Evolutionary conservation across 1,140 invertebrate species (phyloP).

Genomic region (Melipona quadrifasciata): DNA sequence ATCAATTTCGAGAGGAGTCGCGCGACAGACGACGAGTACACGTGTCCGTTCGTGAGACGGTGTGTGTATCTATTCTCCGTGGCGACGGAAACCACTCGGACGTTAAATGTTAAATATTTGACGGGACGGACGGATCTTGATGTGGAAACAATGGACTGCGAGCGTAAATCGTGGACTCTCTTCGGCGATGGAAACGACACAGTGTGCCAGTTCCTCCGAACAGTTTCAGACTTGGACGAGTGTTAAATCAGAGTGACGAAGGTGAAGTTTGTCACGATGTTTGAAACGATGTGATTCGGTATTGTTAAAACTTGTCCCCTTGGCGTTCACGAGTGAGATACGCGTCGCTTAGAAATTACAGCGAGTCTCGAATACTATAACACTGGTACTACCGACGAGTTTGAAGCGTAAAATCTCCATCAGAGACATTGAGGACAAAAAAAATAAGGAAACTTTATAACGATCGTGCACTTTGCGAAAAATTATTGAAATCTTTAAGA

Average conservation of each 20-base stretch:
- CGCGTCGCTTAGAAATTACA: not conserved
- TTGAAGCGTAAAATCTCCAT: too few species aligned
- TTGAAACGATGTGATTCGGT: not conserved
- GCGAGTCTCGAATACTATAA: not conserved
- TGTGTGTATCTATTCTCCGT: not conserved
- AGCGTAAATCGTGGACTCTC: not conserved
- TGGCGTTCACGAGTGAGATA: not conserved
- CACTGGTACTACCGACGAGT: too few species aligned
- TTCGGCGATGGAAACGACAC: not conserved
- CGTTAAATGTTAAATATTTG: constrained; percentile 26
- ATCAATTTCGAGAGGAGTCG: constrained; percentile 20
- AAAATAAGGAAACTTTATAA: too few species aligned
- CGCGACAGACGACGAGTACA: not conserved
- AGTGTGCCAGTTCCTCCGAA: not conserved
- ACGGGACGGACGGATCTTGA: not conserved
- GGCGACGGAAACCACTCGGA: not conserved
- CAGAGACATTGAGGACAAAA: too few species aligned
- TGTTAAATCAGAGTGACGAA: constrained; percentile 1
- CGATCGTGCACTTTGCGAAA: too few species aligned
- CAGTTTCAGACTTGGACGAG: not conserved
- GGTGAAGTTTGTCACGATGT: not conserved
- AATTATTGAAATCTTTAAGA: too few species aligned
- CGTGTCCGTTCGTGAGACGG: not conserved
- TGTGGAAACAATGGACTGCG: constrained; percentile 9
- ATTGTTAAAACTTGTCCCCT: not conserved